Conservation (phyloP, 2,888 invertebrate species). For the Caenorhabditis sp. region DNA sequence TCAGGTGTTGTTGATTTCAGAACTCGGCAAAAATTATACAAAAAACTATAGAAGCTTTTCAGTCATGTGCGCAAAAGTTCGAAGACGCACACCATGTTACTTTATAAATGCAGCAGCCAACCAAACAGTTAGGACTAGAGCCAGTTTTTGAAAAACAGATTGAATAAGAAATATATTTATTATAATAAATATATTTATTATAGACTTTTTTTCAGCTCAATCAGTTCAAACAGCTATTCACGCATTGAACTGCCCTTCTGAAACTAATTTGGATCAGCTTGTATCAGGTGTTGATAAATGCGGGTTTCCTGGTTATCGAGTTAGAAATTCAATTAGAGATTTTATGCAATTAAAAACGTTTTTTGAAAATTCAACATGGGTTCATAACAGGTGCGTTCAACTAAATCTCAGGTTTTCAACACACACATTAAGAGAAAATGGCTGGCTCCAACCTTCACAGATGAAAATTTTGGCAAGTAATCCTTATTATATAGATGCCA, state of each 20-base stretch:
- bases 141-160: no score
- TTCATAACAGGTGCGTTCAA: slow-evolving; percentile 72
- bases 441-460: slow-evolving; percentile 68
- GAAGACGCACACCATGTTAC: no score
- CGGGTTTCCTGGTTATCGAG: slow-evolving; percentile 71
- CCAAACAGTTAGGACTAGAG: no score
- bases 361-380: slow-evolving; percentile 72
- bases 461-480: slow-evolving; percentile 64
- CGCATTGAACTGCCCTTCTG: slow-evolving; percentile 67
- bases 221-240: slow-evolving; percentile 41
- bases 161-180: no score
- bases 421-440: slow-evolving; percentile 67
- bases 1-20: no score
- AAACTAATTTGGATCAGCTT: slow-evolving; percentile 66
- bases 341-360: slow-evolving; percentile 65
- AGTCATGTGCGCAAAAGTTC: no score
- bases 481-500: slow-evolving; percentile 66
- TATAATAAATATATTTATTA: no score
- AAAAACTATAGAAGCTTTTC: no score
- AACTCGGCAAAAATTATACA: no score
- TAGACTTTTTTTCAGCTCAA: slow-evolving; percentile 26
- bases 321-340: slow-evolving; percentile 65
- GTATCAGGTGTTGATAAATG: slow-evolving; percentile 69
- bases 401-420: no score
- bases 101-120: no score